Evolutionary conservation across 2,113 vertebrate species (phyloP).

Genomic region (Laticauda laticaudata): DNA sequence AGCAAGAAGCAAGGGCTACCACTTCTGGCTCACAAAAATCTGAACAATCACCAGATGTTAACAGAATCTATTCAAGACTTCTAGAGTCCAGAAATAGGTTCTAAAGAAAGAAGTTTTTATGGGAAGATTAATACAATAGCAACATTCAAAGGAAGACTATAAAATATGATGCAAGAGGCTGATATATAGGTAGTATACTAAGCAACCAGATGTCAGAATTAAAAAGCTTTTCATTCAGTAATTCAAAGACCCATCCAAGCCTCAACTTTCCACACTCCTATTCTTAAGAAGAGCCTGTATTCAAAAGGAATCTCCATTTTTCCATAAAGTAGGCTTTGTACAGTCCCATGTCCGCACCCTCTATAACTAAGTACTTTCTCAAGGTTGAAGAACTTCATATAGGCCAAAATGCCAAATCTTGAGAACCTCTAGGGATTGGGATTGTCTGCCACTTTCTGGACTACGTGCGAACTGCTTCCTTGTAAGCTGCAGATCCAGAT

Average conservation of each 20-base stretch:
- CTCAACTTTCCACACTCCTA: neutral
- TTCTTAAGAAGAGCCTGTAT: neutral
- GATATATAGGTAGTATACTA: neutral
- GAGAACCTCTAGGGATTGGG: neutral
- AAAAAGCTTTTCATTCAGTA: neutral
- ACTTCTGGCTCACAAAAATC: neutral
- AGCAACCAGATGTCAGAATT: neutral
- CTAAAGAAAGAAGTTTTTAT: neutral
- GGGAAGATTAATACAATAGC: neutral
- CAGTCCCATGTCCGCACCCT: neutral
- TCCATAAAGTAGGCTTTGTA: neutral
- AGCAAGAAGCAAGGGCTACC: neutral
- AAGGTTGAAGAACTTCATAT: neutral
- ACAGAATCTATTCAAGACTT: neutral
- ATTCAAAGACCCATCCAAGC: neutral
- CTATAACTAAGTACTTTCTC: neutral
- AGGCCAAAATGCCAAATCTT: neutral
- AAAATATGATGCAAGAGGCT: neutral
- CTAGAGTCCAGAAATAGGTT: neutral
- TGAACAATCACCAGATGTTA: neutral
- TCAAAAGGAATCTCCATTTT: neutral
- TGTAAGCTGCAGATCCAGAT: neutral
- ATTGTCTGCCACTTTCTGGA: neutral
- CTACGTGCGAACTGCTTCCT: neutral
- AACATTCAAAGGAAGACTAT: neutral